phyloP scores from a whole-genome alignment of 2,888 invertebrate species.

The Urechis unicinctus region DNA sequence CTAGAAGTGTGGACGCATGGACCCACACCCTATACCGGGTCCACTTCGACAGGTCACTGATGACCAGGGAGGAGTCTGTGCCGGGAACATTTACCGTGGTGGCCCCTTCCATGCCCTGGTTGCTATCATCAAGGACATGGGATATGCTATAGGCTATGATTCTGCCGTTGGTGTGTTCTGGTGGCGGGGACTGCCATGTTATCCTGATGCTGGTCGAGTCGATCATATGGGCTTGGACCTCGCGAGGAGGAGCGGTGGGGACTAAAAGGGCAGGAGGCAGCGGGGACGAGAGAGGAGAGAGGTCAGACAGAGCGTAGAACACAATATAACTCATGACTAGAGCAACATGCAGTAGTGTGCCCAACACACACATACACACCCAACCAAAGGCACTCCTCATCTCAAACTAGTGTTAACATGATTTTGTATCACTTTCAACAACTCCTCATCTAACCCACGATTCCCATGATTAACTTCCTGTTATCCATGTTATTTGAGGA shows the following conservation, averaged over 20 bases:
- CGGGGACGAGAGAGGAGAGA: constrained; percentile 7
- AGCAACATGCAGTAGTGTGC: no score
- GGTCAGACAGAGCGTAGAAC: no score
- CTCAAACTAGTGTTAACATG: no score
- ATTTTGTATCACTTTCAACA: no score
- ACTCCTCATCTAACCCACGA: no score
- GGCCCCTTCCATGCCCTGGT: constrained; percentile 55
- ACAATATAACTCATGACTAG: no score
- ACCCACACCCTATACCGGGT: constrained; percentile 96
- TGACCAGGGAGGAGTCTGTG: constrained; percentile 56
- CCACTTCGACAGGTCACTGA: constrained; percentile 89
- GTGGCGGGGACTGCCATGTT: constrained; percentile 87
- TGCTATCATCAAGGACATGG: constrained; percentile 50
- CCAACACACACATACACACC: background rate
- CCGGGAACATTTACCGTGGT: constrained; percentile 34
- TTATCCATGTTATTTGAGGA: no score
- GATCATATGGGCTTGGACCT: constrained; percentile 80
- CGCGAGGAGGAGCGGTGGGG: constrained; percentile 87
- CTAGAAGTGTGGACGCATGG: constrained; percentile 58
- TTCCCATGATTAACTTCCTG: no score
- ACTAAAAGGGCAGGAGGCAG: background rate
- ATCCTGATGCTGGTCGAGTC: constrained; percentile 85
- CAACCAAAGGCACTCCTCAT: background rate
- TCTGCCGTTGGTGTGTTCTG: constrained; percentile 78
- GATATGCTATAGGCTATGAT: constrained; percentile 40